These are phyloP conservation scores for Odontomachus brunneus DNA, from an alignment of 1,140 invertebrate species.

Conservation along the genomic window DNA sequence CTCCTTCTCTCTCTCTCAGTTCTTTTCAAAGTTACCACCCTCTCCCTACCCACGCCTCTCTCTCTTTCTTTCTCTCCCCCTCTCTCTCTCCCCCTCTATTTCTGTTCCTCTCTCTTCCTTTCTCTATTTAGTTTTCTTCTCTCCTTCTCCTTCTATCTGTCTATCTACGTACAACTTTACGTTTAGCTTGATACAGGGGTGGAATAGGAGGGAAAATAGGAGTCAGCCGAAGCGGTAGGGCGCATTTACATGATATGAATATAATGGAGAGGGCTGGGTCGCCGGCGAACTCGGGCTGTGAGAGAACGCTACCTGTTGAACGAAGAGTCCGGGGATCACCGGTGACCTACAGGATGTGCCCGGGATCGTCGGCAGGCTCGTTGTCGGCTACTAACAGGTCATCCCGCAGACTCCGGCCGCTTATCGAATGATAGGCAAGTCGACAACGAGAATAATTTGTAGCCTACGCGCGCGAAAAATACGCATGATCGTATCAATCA, in stretches of 20 bases:
- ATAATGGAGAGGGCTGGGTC: conserved; percentile 83
- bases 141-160: not conserved
- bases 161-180: conserved; percentile 20
- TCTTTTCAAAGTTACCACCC: not conserved
- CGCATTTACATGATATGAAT: conserved; percentile 86
- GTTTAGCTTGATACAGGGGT: conserved; percentile 61
- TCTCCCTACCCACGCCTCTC: not conserved
- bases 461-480: not conserved
- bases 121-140: not conserved
- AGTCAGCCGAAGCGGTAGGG: conserved; percentile 72
- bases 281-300: conserved; percentile 72
- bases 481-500: not conserved
- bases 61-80: not conserved
- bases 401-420: not conserved
- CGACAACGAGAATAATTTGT: conserved; percentile 3
- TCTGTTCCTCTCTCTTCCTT: conserved; percentile 1
- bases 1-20: not conserved
- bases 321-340: conserved; percentile 79
- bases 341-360: conserved; percentile 78
- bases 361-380: conserved; percentile 40
- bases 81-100: not conserved
- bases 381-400: conserved; percentile 34
- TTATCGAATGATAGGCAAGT: not conserved
- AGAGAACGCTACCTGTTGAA: conserved; percentile 84
- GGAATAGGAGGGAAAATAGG: conserved; percentile 76